Evolutionary conservation across 1,140 invertebrate species (phyloP).

Genomic region (Scaptomyza graminum): DNA sequence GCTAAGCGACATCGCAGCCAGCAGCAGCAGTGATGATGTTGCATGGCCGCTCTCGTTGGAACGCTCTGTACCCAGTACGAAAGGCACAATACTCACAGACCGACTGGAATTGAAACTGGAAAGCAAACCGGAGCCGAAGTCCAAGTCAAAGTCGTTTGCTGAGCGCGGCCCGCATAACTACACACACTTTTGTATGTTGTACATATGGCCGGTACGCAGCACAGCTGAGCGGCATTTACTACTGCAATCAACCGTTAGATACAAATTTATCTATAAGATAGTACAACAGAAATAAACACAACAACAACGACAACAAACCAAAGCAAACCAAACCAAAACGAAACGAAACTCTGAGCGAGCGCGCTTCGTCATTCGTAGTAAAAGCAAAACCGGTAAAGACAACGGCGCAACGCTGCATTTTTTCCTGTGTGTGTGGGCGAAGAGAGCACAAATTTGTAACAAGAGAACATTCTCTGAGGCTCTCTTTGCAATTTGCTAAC

Average conservation of each 20-base stretch:
- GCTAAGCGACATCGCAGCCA: slow-evolving; percentile 19
- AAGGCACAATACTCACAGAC: slow-evolving; percentile 8
- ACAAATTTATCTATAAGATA: slow-evolving; percentile 73
- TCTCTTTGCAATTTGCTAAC: slow-evolving; percentile 12
- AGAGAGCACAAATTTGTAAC: slow-evolving; percentile 18
- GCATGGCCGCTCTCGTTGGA: slow-evolving; percentile 52
- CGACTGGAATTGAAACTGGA: slow-evolving; percentile 39
- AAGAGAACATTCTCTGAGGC: not conserved
- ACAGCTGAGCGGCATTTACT: slow-evolving; percentile 75
- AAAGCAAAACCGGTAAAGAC: slow-evolving; percentile 61
- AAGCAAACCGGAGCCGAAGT: slow-evolving; percentile 18
- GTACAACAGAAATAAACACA: slow-evolving; percentile 22
- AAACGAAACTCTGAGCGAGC: not conserved
- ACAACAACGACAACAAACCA: not conserved
- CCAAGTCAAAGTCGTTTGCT: slow-evolving; percentile 20
- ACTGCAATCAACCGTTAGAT: slow-evolving; percentile 50
- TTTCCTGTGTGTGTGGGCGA: slow-evolving; percentile 35
- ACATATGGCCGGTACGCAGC: slow-evolving; percentile 51
- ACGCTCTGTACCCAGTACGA: slow-evolving; percentile 40
- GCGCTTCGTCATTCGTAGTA: slow-evolving; percentile 44
- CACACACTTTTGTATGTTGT: slow-evolving; percentile 7
- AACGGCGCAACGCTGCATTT: slow-evolving; percentile 39
- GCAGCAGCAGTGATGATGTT: slow-evolving; percentile 25
- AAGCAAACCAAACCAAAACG: not conserved
- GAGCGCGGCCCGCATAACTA: slow-evolving; percentile 47